A percentile compares a stretch with the other conserved stretches of the same genome.
Evolutionary conservation across 2,888 invertebrate species (phyloP).

Genomic region (Xiphydria camelus): DNA sequence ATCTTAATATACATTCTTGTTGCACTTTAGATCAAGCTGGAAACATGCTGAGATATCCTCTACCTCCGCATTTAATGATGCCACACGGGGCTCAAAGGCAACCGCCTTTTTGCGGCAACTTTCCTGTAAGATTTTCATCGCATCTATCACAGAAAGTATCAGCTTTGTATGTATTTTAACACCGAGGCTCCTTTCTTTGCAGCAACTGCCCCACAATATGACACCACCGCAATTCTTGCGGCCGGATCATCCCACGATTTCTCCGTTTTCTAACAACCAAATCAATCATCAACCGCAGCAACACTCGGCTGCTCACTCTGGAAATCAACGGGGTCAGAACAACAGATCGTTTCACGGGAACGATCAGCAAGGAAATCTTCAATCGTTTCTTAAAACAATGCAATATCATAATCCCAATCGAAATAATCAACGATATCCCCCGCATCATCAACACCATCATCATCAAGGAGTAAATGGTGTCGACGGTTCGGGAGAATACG

Average conservation of each 20-base stretch:
- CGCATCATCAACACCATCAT: constrained; percentile 37
- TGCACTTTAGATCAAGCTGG: constrained; percentile 31
- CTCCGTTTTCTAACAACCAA: constrained; percentile 43
- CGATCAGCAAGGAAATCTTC: constrained; percentile 46
- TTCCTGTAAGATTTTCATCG: constrained; percentile 40
- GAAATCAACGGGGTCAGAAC: constrained; percentile 44
- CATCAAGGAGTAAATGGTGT: constrained; percentile 40
- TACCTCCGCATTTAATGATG: constrained; percentile 49
- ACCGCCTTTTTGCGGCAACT: constrained; percentile 46
- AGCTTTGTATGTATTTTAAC: no score
- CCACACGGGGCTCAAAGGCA: constrained; percentile 45
- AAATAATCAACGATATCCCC: constrained; percentile 45
- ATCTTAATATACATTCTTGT: constrained; percentile 7
- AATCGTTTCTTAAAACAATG: constrained; percentile 53
- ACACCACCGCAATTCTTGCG: constrained; percentile 54
- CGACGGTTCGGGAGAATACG: constrained; percentile 60
- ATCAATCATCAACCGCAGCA: constrained; percentile 50
- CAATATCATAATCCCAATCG: constrained; percentile 42
- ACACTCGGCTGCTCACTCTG: constrained; percentile 35
- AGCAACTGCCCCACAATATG: constrained; percentile 49
- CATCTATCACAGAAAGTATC: no score
- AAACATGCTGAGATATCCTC: constrained; percentile 48
- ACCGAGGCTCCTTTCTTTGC: no score
- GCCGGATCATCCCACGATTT: constrained; percentile 49
- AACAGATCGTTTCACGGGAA: constrained; percentile 44